Evolutionary conservation across 2,888 invertebrate genomes (phyloP), one percentile per base, ranked within the genome.

Genomic region (Sesia bembeciformis): DNA sequence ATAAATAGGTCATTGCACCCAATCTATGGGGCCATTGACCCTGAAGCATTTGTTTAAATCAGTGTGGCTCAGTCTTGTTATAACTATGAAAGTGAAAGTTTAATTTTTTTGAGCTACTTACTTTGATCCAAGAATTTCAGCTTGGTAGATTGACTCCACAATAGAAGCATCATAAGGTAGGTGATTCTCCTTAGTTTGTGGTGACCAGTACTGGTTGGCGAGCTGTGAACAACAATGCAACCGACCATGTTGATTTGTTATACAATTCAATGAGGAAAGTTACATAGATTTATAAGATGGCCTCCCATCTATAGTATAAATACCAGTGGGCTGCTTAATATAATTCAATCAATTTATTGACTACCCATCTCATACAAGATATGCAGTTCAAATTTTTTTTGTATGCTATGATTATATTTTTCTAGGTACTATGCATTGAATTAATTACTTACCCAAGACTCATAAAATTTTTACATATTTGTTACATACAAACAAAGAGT

Each of bases 121-220:
- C 93, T 93, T 94, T 67, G 95, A 94, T 54, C 94, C 94, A 56
- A 93, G 91, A 68, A 98, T 95, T 86, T 98, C 98, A 72, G 94
- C 93, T 54, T 91, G 86, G 74, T 98, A 98, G 64, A 98, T 94
- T 66, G 97, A 94, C 72, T 97, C 97, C 62, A 98, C 93, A 64
- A 98, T 92, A 71, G 93, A 88, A 40, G 94, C 89, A 87, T 95
- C 93, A 72, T 93, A 97, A 51, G 93, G 92, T 67, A 93, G 77
- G 86, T 96, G 96, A 3, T 91, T 89, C 5, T 91, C 91, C 54
- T 91, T 90, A 0, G 96, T 94, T 76, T 96, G 94, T 0, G 97
- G 96, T 0, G 97, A 95, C 98, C 98, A 98, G 77, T 97, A 97
- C 74, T 96, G 94, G 59, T 94, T 94, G 3, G 98, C 97, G 40